Conservation (phyloP, 1,140 invertebrate species). For the Ostrea edulis region DNA sequence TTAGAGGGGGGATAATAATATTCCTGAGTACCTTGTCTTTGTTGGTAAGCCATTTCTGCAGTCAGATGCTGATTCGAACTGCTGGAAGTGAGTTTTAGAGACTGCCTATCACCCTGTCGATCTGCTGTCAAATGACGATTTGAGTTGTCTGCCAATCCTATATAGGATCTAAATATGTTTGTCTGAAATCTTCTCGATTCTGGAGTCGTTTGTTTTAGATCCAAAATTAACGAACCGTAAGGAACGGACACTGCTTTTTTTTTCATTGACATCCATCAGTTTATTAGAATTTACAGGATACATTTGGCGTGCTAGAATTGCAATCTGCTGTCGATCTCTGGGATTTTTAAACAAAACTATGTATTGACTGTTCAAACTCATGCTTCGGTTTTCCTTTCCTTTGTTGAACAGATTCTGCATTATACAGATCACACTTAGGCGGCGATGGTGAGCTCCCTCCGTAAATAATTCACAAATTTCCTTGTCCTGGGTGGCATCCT, state of each 20-base stretch:
- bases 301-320: too few relatives aligned
- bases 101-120: neutral
- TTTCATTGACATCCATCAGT: neutral
- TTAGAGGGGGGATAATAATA: neutral
- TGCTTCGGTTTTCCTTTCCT: too few relatives aligned
- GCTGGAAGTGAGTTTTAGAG: neutral
- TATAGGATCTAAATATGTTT: constrained; percentile 30
- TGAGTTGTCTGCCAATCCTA: neutral
- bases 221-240: neutral
- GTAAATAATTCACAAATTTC: neutral
- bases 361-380: constrained; percentile 49
- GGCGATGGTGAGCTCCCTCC: too few relatives aligned
- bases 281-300: constrained; percentile 31
- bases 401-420: too few relatives aligned
- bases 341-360: constrained; percentile 59
- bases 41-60: neutral
- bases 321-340: constrained; percentile 33
- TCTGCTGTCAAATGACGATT: constrained; percentile 16
- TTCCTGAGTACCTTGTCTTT: neutral
- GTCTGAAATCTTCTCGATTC: constrained; percentile 34
- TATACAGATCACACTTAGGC: neutral
- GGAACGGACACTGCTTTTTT: constrained; percentile 10
- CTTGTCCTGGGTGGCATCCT: constrained; percentile 39
- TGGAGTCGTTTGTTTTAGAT: constrained; percentile 45
- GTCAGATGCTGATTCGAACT: neutral